phyloP scores from a whole-genome alignment of 2,888 invertebrate genomes.

The Nephrotoma guestfalica region DNA sequence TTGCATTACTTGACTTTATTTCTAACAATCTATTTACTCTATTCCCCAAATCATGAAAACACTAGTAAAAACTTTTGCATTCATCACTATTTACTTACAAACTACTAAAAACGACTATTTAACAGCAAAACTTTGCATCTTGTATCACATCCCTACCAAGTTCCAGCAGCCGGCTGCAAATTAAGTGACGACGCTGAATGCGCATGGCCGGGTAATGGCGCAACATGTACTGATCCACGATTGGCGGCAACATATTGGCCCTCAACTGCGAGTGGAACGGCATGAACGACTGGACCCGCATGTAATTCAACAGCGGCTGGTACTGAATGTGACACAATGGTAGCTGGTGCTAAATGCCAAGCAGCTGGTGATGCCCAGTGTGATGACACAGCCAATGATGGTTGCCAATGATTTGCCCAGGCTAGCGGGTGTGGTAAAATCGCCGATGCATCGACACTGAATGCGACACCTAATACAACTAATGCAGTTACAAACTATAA shows the following conservation, averaged over 20 bases:
- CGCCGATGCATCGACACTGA: background rate
- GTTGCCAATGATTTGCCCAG: background rate
- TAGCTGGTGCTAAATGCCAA: background rate
- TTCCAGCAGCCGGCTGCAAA: slow-evolving; percentile 29
- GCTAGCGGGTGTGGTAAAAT: background rate
- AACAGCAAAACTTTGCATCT: background rate
- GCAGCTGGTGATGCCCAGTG: background rate
- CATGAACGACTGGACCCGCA: background rate
- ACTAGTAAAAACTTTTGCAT: background rate
- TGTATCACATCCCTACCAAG: slow-evolving; percentile 14
- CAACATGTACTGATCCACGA: slow-evolving; percentile 29
- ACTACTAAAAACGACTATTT: background rate
- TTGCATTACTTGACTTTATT: background rate
- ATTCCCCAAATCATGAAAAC: background rate
- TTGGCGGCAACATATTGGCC: slow-evolving; percentile 29
- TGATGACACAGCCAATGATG: background rate
- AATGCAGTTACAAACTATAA: background rate
- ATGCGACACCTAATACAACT: background rate
- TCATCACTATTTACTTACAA: background rate
- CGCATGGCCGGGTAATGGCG: slow-evolving; percentile 28
- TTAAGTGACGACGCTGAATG: slow-evolving; percentile 28
- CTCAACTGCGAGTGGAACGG: background rate
- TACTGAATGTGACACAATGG: background rate
- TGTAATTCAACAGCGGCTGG: background rate
- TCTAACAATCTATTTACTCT: background rate